These are phyloP conservation scores for Montipora capricornis DNA, from an alignment of 64 coral and sea anemone species.

Conservation along the genomic window DNA sequence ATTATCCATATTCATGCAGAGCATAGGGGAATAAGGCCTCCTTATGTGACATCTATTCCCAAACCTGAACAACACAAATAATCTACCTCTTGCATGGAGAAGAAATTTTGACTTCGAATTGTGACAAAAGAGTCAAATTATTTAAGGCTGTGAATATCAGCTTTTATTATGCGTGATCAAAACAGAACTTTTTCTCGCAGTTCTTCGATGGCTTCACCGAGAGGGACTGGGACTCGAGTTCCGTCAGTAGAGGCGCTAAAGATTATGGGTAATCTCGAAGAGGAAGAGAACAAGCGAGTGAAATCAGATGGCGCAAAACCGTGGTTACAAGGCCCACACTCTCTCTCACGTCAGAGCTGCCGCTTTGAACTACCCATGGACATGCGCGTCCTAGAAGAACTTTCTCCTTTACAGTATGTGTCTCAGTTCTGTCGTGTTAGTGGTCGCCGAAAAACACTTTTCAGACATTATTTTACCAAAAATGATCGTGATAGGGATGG, in stretches of 20 bases:
- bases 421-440: slow-evolving; percentile 84
- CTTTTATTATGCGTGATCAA: slow-evolving; percentile 20
- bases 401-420: slow-evolving; percentile 83
- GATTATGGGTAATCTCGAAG: slow-evolving; percentile 59
- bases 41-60: neutral
- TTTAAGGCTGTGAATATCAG: neutral
- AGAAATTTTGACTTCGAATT: neutral
- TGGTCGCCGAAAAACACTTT: slow-evolving; percentile 77
- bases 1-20: no score
- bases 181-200: slow-evolving; percentile 3
- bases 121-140: no score
- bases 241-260: slow-evolving; percentile 41
- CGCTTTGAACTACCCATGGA: slow-evolving; percentile 97
- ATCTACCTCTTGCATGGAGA: neutral
- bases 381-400: slow-evolving; percentile 72
- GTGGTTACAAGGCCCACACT: slow-evolving; percentile 87
- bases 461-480: slow-evolving; percentile 90
- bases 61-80: neutral
- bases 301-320: slow-evolving; percentile 37
- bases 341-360: slow-evolving; percentile 87
- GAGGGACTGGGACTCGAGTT: neutral
- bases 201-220: neutral
- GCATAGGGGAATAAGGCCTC: neutral
- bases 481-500: slow-evolving; percentile 90
- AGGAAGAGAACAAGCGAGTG: slow-evolving; percentile 51